Base-by-base conservation (phyloP, 2,888 invertebrate species). In the Rhopalosiphum nymphaeae region DNA sequence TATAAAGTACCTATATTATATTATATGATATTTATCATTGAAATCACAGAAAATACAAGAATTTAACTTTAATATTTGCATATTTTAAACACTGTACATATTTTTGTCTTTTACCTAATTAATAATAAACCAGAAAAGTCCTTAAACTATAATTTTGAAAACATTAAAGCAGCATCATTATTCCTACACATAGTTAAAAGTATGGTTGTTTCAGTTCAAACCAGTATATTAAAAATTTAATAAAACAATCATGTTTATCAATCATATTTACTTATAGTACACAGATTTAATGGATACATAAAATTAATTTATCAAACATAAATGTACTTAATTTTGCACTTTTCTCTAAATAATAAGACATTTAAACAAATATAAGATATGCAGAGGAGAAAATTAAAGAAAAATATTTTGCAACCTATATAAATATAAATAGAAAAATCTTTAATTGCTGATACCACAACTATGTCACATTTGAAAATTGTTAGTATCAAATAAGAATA, bases 1-100 rank as follows among this genome's bases (percentile, higher is more conserved):
- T 36, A 46, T 61, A 92, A 29, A 87, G 46, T 49, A 91, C 25
- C n/a, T 91, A 46, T 57, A 46, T 49, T 26, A 67, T 46, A 67
- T 44, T 11, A 85, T 11, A 85, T n/a, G 1, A 87, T 87, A 61
- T 92, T 67, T 49, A 67, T 53, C 49, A 78, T 93, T 9, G n/a
- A 93, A 89, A 78, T 93, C 88, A 93, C 92, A 93, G 89, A 89
- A 88, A 88, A 92, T 92, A 78, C 56, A 93, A 89, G 26, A 89
- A 88, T 84, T 88, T 29, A 36, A 88, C 49, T 49, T 67, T 2
- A 53, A 53, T 29, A 44, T 25, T 88, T 29, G 53, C 88, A 29
- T 49, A 13, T 61, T 61, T 67, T 67, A 87, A 87, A 36, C 13
- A 85, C 44, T 67, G 10, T 78, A 91, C 53, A 84, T 49, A 46